phyloP scores from a whole-genome alignment of 2,797 vertebrate species.

The Todus mexicanus region DNA sequence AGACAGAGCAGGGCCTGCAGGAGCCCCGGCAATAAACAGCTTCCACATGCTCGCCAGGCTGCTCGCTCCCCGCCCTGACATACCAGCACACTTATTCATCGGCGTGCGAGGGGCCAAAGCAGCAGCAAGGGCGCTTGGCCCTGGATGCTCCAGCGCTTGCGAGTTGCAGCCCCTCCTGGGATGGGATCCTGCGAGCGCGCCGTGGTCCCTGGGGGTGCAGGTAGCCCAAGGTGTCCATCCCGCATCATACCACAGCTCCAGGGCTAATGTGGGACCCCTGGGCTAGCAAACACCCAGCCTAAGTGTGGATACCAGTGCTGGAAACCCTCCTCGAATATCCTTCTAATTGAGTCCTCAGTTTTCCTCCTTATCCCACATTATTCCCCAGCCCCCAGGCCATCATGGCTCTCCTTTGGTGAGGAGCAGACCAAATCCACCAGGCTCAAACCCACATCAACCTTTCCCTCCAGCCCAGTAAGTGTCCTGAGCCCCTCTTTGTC shows the following conservation, averaged over 20 bases:
- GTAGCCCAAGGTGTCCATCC: accelerated
- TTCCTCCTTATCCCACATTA: background rate
- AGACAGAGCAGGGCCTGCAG: background rate
- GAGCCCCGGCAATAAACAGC: conserved; percentile 12
- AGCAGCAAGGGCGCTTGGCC: accelerated
- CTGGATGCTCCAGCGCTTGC: accelerated
- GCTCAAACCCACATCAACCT: background rate
- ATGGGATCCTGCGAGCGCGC: accelerated
- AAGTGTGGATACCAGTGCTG: accelerated
- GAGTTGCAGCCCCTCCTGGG: background rate
- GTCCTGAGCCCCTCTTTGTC: background rate
- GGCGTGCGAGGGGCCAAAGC: accelerated
- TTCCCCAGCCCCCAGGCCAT: background rate
- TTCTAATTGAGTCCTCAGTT: background rate
- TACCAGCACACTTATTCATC: background rate
- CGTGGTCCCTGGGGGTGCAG: accelerated
- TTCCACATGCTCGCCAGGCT: background rate
- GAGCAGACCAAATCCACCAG: background rate
- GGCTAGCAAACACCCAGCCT: background rate
- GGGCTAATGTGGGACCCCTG: background rate
- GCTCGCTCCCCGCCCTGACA: background rate
- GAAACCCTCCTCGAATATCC: background rate
- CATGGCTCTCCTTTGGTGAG: accelerated
- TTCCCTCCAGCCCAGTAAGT: accelerated
- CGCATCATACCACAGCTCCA: background rate